These are phyloP conservation scores for Numenius phaeopus DNA, from an alignment of 2,797 vertebrate genomes.

Conservation along the genomic window DNA sequence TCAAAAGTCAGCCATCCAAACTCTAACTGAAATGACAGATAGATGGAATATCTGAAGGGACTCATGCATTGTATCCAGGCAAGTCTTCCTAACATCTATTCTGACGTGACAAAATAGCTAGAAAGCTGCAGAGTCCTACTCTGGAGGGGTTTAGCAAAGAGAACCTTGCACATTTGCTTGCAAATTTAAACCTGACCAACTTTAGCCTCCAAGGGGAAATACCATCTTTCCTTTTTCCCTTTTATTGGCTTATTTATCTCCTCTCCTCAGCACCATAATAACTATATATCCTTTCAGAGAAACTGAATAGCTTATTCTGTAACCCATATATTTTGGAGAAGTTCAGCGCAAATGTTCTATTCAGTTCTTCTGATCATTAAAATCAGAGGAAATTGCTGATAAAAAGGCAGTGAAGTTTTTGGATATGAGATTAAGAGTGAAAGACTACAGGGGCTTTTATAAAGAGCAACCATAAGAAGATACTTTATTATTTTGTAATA, in stretches of 20 bases:
- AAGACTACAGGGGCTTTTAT: not conserved
- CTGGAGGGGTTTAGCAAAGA: not conserved
- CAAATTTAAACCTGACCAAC: constrained; percentile 19
- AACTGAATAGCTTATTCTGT: not conserved
- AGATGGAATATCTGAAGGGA: constrained; percentile 26
- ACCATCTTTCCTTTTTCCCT: not conserved
- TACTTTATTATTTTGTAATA: not conserved
- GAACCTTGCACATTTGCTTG: not conserved
- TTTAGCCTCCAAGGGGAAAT: not conserved
- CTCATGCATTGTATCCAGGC: not conserved
- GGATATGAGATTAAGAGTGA: not conserved
- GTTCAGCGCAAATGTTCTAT: not conserved
- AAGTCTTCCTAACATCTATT: not conserved
- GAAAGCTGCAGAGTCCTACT: not conserved
- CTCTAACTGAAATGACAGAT: constrained; percentile 19
- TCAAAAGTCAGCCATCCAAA: constrained; percentile 29
- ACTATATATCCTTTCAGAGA: not conserved
- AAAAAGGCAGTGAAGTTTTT: not conserved
- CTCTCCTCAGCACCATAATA: not conserved
- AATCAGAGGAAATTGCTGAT: not conserved
- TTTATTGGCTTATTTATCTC: not conserved
- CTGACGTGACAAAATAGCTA: not conserved
- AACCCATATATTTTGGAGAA: not conserved
- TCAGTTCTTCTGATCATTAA: not conserved
- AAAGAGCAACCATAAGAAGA: not conserved